Evolutionary conservation across 2,888 invertebrate genomes (phyloP), one percentile per base, ranked within the genome.

Genomic region (Cactoblastis cactorum): DNA sequence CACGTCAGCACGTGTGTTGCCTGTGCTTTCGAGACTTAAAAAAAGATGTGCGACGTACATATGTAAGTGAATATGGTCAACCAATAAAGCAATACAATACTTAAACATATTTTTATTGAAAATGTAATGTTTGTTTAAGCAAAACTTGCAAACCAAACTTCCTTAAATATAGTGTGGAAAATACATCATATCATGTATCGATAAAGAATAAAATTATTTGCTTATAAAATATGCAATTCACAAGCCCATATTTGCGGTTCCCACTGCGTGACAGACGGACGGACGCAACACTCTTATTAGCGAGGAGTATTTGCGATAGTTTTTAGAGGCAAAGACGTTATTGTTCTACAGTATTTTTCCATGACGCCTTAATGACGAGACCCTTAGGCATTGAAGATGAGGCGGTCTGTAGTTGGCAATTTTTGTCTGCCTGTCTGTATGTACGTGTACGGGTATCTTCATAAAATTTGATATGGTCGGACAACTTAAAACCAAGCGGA

Each of bases 271-370:
- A 56, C 70, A 57, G 70, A 71, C 71, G 59, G 68, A 69, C 32
- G 62, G 68, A 76, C 77, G 77, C 74, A 74, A 63, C 55, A 54
- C 45, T 62, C 66, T 56, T 66, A 77, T 85, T 85, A 86, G 83
- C 85, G 60, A 15, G 39, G 8, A 17, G 3, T 82, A 59, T 84
- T 84, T 82, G 60, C 66, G 52, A 62, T 63, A 68, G 61, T 59
- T 57, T 64, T 84, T 84, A 84, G 83, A 71, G 46, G 22, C 1
- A 19, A 45, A n/a, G n/a, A 67, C 68, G 60, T 61, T 73, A 81
- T 83, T 78, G 83, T 80, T 78, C 71, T 71, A 61, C 83, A 80
- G 68, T 53, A 56, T 34, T 51, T 39, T 43, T 58, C 63, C 63
- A 65, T 61, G 32, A 49, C 39, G 38, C 9, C 11, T 45, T 38